Base-by-base conservation (phyloP, 2,888 invertebrate genomes). In the Diarsia rubi region DNA sequence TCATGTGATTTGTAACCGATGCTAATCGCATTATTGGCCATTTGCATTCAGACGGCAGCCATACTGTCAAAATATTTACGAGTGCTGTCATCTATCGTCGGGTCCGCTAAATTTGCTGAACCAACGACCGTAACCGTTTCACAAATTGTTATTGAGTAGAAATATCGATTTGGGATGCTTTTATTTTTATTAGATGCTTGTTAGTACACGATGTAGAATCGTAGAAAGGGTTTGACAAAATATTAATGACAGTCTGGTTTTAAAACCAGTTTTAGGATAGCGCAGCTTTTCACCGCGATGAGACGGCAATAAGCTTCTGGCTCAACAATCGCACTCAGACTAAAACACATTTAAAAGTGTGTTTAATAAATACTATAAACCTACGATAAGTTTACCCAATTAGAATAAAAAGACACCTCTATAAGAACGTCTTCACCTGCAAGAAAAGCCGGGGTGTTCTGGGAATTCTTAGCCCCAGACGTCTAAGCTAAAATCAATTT, bases 21-120 rank as follows among this genome's bases (percentile, higher is more conserved):
- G 49, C 74, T 79, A 85, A 87, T 87, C 82, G 76, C 69, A 86
- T 87, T 84, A 85, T 77, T 70, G 76, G 21, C 78, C 78, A 84
- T 86, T 86, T 75, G 76, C 80, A 87, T 86, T 83, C 84, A 72
- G 75, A 78, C 69, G 76, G 78, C 78, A 77, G 64, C 83, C 64
- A 68, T 21, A 72, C 82, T 82, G 83, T 84, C 86, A 86, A 88
- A 86, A 86, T 88, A 81, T 88, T 88, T 86, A 88, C 81, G 78
- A 88, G 62, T 83, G 70, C 80, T 82, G 86, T 77, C 86, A 86
- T 86, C 78, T 83, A 79, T 74, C 83, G 79, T 68, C 65, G 69
- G 45, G 75, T 76, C 73, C 70, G 78, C 60, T 85, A 75, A 85
- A 87, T 81, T 84, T 60, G 52, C 69, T 60, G 68, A 82, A 72